phyloP scores from a whole-genome alignment of 2,888 invertebrate species.

The Hydrotaea diabolus region DNA sequence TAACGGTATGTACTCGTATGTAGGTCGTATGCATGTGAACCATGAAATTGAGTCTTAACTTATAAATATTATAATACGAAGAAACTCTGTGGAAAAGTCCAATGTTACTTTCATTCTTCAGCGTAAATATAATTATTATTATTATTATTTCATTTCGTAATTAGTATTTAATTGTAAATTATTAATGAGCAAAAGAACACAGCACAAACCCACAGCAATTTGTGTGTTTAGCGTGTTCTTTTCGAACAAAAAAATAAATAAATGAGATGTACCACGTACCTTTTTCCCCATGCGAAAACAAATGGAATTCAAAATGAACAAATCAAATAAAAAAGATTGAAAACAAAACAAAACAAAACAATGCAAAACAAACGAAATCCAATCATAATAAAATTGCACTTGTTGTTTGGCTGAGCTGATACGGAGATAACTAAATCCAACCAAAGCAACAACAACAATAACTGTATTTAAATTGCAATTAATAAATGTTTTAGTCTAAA shows the following conservation, averaged over 20 bases:
- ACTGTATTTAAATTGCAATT: constrained; percentile 29
- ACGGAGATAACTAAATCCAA: constrained; percentile 4
- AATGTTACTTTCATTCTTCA: background rate
- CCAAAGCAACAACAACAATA: background rate
- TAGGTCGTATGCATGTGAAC: background rate
- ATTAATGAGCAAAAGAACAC: background rate
- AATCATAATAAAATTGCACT: constrained; percentile 22
- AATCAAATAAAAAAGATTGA: background rate
- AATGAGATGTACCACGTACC: constrained; percentile 62
- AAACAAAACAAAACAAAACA: no score
- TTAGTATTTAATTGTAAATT: constrained; percentile 41
- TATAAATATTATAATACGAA: background rate
- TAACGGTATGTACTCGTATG: background rate
- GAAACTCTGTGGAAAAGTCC: background rate
- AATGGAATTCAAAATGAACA: background rate
- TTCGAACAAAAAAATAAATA: background rate
- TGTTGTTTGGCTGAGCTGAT: background rate
- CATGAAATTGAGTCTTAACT: background rate
- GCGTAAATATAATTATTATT: background rate
- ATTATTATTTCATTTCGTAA: background rate
- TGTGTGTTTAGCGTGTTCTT: constrained; percentile 26
- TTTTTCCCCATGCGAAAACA: constrained; percentile 37
- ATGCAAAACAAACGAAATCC: constrained; percentile 5
- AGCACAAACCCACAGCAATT: background rate
- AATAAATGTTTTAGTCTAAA: constrained; percentile 15